Base-by-base conservation (phyloP, 2,888 invertebrate species). In the Slavum lentiscoides region DNA sequence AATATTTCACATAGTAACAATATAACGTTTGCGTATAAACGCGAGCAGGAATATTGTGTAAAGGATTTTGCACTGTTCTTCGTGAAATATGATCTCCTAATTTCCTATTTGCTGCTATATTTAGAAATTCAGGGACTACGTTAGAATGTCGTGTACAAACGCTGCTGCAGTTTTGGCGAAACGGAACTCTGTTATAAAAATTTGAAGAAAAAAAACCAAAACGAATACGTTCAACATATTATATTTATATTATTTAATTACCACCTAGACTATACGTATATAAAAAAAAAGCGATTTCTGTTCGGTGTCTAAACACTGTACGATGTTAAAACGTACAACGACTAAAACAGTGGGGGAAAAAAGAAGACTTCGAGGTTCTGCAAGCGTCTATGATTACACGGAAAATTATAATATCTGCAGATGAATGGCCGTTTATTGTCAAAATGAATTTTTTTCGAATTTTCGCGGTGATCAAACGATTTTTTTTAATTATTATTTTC, bases 201-300 rank as follows among this genome's bases (percentile, higher is more conserved):
- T n/a, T n/a, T n/a, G n/a, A n/a, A n/a, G n/a, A n/a, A n/a, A n/a
- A n/a, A n/a, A n/a, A n/a, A n/a, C n/a, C n/a, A 3, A 39, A 49
- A 59, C 30, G 15, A 62, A 4, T 23, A 53, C 61, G 68, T 62
- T 37, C 37, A 61, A 69, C 30, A 59, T n/a, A 64, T 55, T n/a
- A 37, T 15, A 74, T 49, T 37, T 53, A 66, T 76, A n/a, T n/a
- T n/a, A n/a, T 69, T 77, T 77, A 77, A 77, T 77, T 77, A 61
- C 59, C 43, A 19, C 55, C 43, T 61, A 21, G 23, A 21, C 13
- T 49, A 43, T 5, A 37, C 13, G 67, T 17, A 66, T 59, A 7
- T n/a, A 21, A 49, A n/a, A 59, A 8, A 39, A 39, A 39, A 39
- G 39, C 39, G 39, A 7, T 6, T 39, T 39, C 39, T 39, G 39